Conservation (phyloP, 2,797 vertebrate species). For the Eospalax fontanierii region DNA sequence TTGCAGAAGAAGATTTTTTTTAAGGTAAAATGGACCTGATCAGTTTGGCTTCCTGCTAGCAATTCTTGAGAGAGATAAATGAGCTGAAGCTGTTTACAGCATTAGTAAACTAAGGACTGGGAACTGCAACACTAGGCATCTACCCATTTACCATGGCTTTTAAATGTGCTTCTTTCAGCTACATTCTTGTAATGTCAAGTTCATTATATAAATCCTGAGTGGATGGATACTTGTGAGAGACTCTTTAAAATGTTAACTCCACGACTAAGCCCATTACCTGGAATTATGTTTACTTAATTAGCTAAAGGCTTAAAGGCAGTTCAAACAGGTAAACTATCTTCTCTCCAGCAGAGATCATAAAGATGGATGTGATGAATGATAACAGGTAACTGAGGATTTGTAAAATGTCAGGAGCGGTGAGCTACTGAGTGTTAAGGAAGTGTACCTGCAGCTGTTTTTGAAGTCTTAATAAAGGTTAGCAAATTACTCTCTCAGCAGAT, state of each 20-base stretch:
- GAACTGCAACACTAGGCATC: background rate
- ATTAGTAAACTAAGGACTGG: constrained; percentile 46
- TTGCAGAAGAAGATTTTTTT: constrained; percentile 20
- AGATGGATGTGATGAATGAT: constrained; percentile 61
- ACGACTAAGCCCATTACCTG: constrained; percentile 61
- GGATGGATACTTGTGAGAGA: constrained; percentile 20
- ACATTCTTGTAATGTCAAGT: background rate
- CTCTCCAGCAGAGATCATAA: constrained; percentile 67
- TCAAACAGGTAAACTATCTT: constrained; percentile 71
- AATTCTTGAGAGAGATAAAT: constrained; percentile 57
- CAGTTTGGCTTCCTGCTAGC: constrained; percentile 48
- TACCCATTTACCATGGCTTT: constrained; percentile 29
- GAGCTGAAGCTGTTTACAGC: constrained; percentile 1
- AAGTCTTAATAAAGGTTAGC: constrained; percentile 75
- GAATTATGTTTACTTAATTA: constrained; percentile 78
- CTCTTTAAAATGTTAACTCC: constrained; percentile 68
- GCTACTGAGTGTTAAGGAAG: constrained; percentile 60
- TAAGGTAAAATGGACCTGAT: constrained; percentile 48
- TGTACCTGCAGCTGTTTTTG: constrained; percentile 70
- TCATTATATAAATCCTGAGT: constrained; percentile 64
- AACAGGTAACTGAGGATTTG: constrained; percentile 68
- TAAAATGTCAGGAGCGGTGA: constrained; percentile 78
- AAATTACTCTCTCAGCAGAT: constrained; percentile 45
- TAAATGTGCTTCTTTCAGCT: constrained; percentile 7
- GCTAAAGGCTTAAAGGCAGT: constrained; percentile 55